Evolutionary conservation across 2,888 invertebrate species (phyloP), one percentile per base, ranked within the genome.

Genomic region (Thyatira batis): DNA sequence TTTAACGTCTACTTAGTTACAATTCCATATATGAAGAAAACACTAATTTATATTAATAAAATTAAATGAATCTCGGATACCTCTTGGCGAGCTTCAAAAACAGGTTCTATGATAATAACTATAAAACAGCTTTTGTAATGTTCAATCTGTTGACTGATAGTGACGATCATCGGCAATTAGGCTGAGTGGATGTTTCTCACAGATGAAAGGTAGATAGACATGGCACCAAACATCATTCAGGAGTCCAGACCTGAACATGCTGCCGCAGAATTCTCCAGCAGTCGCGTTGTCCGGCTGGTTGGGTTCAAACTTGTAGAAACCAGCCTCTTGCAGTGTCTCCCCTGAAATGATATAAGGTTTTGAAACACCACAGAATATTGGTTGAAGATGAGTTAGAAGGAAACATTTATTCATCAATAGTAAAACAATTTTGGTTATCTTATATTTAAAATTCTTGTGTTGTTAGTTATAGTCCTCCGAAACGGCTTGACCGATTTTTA

Each of bases 171-270:
- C 64, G n/a, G n/a, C n/a, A 61, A 45, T 33, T 1, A 57, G 27
- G 23, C 56, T 57, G 13, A 45, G 20, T 8, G 51, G 53, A 8
- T 51, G 51, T 50, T 61, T 66, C 49, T 66, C 66, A 17, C 66
- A 66, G 23, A 66, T 59, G 45, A 66, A 66, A 0, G 58, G 27
- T 1, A 46, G 2, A 3, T 4, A 20, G 3, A 8, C 43, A 9
- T 55, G 10, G 39, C 64, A 64, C 54, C 51, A 49, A 0, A 58
- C 3, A 8, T 66, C 64, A 17, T 61, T 49, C 0, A 64, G 33
- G 0, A 53, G 39, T 2, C 50, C 62, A 1, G 43, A 33, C 0
- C 62, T 45, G 33, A 39, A 55, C 3, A 66, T 45, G 1, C 43
- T 27, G 0, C 66, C 66, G 20, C 66, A 66, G 39, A 39, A 45